Conservation (phyloP, 2,888 invertebrate species). For the Acheta domesticus region DNA sequence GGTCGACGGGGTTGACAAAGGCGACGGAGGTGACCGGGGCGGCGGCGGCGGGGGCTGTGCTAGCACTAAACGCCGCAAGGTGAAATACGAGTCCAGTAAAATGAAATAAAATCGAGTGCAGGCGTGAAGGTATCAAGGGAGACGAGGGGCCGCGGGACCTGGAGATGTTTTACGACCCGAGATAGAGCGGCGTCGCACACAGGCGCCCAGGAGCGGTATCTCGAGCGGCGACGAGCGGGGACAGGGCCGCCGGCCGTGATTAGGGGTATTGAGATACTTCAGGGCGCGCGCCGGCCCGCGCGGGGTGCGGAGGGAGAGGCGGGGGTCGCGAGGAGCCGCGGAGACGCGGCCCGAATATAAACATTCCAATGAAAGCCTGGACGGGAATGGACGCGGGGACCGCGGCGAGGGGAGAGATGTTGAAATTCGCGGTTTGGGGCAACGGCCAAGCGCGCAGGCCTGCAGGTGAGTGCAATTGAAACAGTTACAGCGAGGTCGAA, state of each 20-base stretch:
- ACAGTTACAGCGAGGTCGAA: too few relatives aligned
- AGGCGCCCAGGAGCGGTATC: background rate
- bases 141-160: background rate
- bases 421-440: too few relatives aligned
- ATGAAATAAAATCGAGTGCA: constrained; percentile 18
- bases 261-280: background rate
- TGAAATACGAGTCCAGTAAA: constrained; percentile 8
- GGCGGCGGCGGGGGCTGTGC: background rate
- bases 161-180: background rate
- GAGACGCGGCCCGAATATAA: too few relatives aligned
- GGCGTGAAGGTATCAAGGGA: background rate
- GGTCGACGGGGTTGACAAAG: too few relatives aligned
- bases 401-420: too few relatives aligned
- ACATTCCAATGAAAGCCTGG: too few relatives aligned
- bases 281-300: background rate
- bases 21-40: too few relatives aligned
- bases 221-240: background rate
- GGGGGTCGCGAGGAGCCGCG: too few relatives aligned
- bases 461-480: too few relatives aligned
- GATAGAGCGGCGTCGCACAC: background rate
- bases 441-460: too few relatives aligned
- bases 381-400: too few relatives aligned
- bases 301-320: too few relatives aligned
- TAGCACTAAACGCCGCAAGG: background rate
- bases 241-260: background rate